Percentiles rank a stretch among this genome's conserved stretches.
These are phyloP conservation scores for Meliscaeva auricollis DNA, from an alignment of 2,888 invertebrate species.

Conservation along the genomic window DNA sequence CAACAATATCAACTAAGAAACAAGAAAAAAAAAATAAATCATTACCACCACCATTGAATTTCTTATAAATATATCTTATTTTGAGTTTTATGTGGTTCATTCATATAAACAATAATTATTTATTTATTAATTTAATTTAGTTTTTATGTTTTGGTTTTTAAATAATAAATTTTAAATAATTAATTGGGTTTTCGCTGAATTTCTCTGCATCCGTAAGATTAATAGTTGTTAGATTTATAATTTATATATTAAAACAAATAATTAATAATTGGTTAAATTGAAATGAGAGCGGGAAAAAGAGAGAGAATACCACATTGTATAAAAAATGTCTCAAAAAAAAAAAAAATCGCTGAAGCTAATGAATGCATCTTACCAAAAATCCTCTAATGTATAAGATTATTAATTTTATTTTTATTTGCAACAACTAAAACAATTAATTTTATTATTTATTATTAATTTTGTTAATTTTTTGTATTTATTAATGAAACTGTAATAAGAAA, in stretches of 20 bases:
- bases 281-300: too few species aligned
- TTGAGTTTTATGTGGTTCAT: constrained; percentile 77
- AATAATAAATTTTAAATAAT: constrained; percentile 23
- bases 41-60: constrained; percentile 41
- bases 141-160: constrained; percentile 9
- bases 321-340: constrained; percentile 22
- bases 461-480: constrained; percentile 60
- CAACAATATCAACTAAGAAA: background rate
- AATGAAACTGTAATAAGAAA: constrained; percentile 21
- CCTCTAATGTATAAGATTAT: constrained; percentile 66
- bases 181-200: constrained; percentile 72
- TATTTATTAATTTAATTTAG: constrained; percentile 54
- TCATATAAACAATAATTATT: constrained; percentile 31
- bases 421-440: constrained; percentile 75
- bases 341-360: constrained; percentile 59
- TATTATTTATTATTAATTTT: constrained; percentile 55
- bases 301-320: constrained; percentile 23
- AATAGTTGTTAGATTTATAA: constrained; percentile 63
- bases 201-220: constrained; percentile 72
- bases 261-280: constrained; percentile 60
- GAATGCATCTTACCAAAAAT: constrained; percentile 53
- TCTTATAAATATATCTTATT: constrained; percentile 25
- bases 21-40: constrained; percentile 18
- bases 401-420: constrained; percentile 61
- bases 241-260: constrained; percentile 30